Evolutionary conservation across 2,113 vertebrate species (phyloP).

Genomic region (Daphoenositta chrysoptera): DNA sequence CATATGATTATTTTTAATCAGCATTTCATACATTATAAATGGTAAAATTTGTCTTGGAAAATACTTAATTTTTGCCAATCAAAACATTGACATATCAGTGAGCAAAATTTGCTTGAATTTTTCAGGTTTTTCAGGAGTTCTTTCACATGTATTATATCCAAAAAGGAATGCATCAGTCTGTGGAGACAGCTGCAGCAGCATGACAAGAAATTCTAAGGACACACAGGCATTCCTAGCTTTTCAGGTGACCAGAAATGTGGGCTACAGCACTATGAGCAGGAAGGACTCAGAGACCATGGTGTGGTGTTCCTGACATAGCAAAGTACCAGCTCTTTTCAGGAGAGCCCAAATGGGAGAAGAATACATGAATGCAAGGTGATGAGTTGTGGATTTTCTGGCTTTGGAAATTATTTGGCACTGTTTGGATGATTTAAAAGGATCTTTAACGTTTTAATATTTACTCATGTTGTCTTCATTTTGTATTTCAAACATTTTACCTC

Average conservation of each 20-base stretch:
- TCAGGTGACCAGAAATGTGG: slow-evolving; percentile 66
- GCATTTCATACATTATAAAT: not conserved
- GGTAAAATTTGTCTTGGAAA: not conserved
- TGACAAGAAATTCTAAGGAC: slow-evolving; percentile 53
- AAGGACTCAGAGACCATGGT: slow-evolving; percentile 73
- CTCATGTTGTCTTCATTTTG: not conserved
- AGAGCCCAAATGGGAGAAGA: slow-evolving; percentile 73
- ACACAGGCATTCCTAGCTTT: slow-evolving; percentile 76
- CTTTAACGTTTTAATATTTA: not conserved
- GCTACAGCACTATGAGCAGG: slow-evolving; percentile 54
- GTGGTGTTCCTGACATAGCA: slow-evolving; percentile 71
- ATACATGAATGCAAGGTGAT: slow-evolving; percentile 75
- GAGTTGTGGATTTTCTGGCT: not conserved
- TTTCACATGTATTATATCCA: slow-evolving; percentile 28
- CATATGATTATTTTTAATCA: not conserved
- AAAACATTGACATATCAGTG: not conserved
- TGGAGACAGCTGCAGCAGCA: not conserved
- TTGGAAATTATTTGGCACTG: not conserved
- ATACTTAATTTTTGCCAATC: not conserved
- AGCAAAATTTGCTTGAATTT: not conserved
- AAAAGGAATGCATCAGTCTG: not conserved
- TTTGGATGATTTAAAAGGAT: not conserved
- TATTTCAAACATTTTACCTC: not conserved
- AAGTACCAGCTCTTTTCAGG: slow-evolving; percentile 70
- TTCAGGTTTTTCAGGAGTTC: slow-evolving; percentile 9